phyloP scores from a whole-genome alignment of 1,140 invertebrate genomes.

The Frieseomelitta varia region DNA sequence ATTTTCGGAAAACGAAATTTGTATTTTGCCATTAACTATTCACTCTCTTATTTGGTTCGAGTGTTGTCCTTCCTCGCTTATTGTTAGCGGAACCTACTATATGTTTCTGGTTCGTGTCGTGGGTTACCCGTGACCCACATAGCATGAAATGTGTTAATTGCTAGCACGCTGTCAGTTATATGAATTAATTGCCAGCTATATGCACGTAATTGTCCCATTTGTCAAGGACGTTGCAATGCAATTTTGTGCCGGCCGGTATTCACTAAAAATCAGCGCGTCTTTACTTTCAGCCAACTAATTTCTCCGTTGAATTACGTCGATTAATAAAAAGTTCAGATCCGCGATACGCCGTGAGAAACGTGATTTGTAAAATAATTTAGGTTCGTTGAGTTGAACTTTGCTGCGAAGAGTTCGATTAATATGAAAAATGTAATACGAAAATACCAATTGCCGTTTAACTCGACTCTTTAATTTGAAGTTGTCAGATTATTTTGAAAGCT shows the following conservation, averaged over 20 bases:
- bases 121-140: conserved; percentile 4
- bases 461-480: too few relatives aligned
- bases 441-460: too few relatives aligned
- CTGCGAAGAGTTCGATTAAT: neutral
- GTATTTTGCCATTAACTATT: neutral
- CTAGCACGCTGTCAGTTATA: conserved; percentile 8
- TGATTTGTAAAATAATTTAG: neutral
- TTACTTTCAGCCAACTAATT: too few relatives aligned
- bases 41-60: neutral
- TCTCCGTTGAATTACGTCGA: neutral
- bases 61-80: neutral
- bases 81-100: neutral
- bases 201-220: neutral
- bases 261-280: neutral
- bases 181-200: conserved; percentile 8
- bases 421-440: too few relatives aligned
- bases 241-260: too few relatives aligned
- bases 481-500: too few relatives aligned
- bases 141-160: conserved; percentile 1
- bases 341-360: too few relatives aligned
- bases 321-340: too few relatives aligned
- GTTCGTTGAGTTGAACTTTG: neutral
- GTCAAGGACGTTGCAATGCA: neutral
- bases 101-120: neutral
- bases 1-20: neutral